Percentiles rank a stretch among this genome's conserved stretches.
Conservation (phyloP, 2,113 vertebrate genomes). For the Oncorhynchus kisutch region DNA sequence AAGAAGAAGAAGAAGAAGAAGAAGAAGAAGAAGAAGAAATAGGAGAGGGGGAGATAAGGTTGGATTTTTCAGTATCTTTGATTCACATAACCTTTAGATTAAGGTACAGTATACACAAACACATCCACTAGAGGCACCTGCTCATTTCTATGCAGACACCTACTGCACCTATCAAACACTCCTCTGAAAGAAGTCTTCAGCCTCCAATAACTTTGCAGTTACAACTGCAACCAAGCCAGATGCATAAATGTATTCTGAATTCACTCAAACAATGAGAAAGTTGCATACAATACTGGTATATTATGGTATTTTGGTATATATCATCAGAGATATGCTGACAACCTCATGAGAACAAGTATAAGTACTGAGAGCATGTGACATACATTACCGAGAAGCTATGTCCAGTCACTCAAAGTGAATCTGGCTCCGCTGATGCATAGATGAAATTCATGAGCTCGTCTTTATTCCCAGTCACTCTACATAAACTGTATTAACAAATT, state of each 20-base stretch:
- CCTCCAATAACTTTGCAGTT: background rate
- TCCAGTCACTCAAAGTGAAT: background rate
- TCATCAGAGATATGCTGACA: background rate
- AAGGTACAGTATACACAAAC: conserved; percentile 12
- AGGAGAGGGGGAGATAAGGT: conserved; percentile 19
- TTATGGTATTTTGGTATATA: background rate
- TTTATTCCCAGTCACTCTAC: background rate
- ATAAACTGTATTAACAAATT: background rate
- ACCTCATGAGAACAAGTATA: background rate
- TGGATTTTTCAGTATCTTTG: conserved; percentile 45
- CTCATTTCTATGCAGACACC: background rate
- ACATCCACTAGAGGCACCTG: background rate
- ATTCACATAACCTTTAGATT: conserved; percentile 12
- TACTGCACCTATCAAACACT: background rate
- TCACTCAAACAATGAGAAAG: background rate
- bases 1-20: conserved; percentile 14
- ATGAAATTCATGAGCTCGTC: background rate
- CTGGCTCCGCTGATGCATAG: background rate
- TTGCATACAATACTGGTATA: background rate
- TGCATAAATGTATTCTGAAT: background rate
- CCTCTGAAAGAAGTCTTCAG: background rate
- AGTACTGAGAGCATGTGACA: background rate
- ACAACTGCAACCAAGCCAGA: background rate
- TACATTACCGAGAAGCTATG: background rate
- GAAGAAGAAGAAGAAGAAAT: conserved; percentile 12